These are phyloP conservation scores for Zaprionus vittiger DNA, from an alignment of 1,140 invertebrate species.

Conservation along the genomic window DNA sequence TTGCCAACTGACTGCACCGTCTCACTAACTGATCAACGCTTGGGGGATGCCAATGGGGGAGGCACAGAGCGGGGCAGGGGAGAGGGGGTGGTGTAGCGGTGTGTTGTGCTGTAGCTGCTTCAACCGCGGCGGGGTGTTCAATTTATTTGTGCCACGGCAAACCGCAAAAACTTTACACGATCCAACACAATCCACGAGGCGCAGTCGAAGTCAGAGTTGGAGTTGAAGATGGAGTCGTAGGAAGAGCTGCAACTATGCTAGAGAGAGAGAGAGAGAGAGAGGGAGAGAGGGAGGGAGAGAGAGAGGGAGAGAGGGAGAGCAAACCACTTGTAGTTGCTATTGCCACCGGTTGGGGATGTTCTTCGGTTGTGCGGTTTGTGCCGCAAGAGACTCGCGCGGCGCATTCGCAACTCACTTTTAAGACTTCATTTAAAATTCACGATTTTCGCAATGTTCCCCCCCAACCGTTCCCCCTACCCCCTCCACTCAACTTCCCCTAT, in stretches of 20 bases:
- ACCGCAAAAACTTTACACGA: slow-evolving; percentile 74
- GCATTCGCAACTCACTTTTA: slow-evolving; percentile 69
- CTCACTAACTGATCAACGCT: slow-evolving; percentile 29
- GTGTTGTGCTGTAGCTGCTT: slow-evolving; percentile 23
- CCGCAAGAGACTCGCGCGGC: slow-evolving; percentile 38
- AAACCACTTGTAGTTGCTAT: neutral
- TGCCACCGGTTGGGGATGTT: slow-evolving; percentile 13
- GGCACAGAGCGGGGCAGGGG: neutral
- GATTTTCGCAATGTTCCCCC: slow-evolving; percentile 44
- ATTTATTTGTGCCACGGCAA: slow-evolving; percentile 67
- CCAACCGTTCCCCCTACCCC: neutral
- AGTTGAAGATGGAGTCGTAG: neutral
- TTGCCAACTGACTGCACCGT: slow-evolving; percentile 75
- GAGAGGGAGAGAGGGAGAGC: neutral
- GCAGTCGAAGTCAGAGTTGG: slow-evolving; percentile 21
- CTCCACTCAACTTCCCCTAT: neutral
- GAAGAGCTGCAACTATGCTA: slow-evolving; percentile 8
- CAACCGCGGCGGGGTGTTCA: slow-evolving; percentile 44
- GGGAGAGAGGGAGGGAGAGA: neutral
- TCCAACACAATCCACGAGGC: slow-evolving; percentile 52
- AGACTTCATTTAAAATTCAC: slow-evolving; percentile 72
- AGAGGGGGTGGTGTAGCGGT: neutral
- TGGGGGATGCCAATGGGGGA: neutral
- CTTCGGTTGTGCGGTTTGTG: slow-evolving; percentile 59
- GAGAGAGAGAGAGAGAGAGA: neutral